Base-by-base conservation (phyloP, 2,113 vertebrate species). In the Microtus montanus region DNA sequence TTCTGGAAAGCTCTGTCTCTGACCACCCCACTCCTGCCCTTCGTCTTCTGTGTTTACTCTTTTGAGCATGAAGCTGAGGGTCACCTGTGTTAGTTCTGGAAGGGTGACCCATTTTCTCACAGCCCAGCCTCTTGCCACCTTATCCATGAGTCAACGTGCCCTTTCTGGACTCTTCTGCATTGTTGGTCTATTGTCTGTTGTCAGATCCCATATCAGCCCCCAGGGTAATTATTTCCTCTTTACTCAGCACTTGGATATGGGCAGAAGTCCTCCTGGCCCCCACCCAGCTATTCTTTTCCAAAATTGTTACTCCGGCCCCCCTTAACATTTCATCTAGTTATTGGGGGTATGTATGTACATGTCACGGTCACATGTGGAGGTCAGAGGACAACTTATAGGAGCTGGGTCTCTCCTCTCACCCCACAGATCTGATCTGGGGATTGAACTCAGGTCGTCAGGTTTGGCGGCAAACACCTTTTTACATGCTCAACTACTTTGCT, bases 301-400 rank as follows among this genome's bases (percentile, higher is more conserved):
- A 85, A 89, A 88, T 47, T 41, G 26, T 80, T 54, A 35, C 64
- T 73, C 78, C 49, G 71, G 44, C 17, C 28, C 90, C 8, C 33
- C 61, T 89, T 94, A 63, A 93, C 77, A 87, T 88, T 66, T 66
- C 3, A 30, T 44, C 33, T 70, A 78, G 20, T 78, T 89, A 77
- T 66, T 5, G 66, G 19, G n/a, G 89, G 47, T 28, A 49, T 0
- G 3, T 47, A 64, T 10, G 63, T 28, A 66, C 64, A 66, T 66
- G 64, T 9, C 63, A 64, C 28, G 4, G 41, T 10, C 44, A 19
- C 28, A 49, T 4, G 15, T 10, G 75, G 75, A 30, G 44, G 44
- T 2, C 14, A 77, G 75, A 49, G 28, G 44, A 30, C 44, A 49
- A 33, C 75, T 10, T 49, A 4, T 7, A 17, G 28, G 44, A 78